Evolutionary conservation across 2,797 vertebrate genomes (phyloP), one percentile per base, ranked within the genome.

Genomic region (Hyperoplus lanceolatus): DNA sequence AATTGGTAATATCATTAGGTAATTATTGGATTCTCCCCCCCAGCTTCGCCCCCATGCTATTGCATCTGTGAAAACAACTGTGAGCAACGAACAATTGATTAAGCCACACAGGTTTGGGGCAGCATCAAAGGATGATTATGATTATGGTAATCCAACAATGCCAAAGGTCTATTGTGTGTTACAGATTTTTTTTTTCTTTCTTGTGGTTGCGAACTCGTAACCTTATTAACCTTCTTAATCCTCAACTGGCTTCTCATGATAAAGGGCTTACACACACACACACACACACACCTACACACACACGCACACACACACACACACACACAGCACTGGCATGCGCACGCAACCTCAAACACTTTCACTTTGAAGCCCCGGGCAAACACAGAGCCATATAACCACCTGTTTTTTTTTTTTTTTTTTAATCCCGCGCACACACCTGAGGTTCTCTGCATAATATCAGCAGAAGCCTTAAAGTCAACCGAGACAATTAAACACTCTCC

Each of bases 181-280:
- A 69, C 75, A 58, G 84, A 91, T 90, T 89, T 93, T 88, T 86
- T 41, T 59, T 29, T 29, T 29, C 29, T 29, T 29, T 29, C 29
- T 29, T 29, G 29, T 29, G 29, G 82, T 92, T 87, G 79, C 91
- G 89, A 90, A 90, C 84, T 75, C 66, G 2, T 93, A 93, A 94
- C 92, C 94, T 93, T 92, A 93, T 95, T 94, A 94, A 93, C 93
- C 91, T 91, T 87, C 79, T 61, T 93, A 94, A 93, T 91, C 92
- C 89, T 87, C 71, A 51, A 77, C 92, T 92, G 91, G 83, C 80
- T 84, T 84, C 82, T 82, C 74, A 71, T 76, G 88, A 94, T 94
- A 94, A 94, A 92, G 88, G 83, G 87, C 87, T 95, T 92, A 91
- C 82, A 77, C 53, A 4, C 73, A 80, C 84, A 79, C 82, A 72